Evolutionary conservation across 1,140 invertebrate species (phyloP), one percentile per base, ranked within the genome.

Genomic region (Drosophila nigromelanica): DNA sequence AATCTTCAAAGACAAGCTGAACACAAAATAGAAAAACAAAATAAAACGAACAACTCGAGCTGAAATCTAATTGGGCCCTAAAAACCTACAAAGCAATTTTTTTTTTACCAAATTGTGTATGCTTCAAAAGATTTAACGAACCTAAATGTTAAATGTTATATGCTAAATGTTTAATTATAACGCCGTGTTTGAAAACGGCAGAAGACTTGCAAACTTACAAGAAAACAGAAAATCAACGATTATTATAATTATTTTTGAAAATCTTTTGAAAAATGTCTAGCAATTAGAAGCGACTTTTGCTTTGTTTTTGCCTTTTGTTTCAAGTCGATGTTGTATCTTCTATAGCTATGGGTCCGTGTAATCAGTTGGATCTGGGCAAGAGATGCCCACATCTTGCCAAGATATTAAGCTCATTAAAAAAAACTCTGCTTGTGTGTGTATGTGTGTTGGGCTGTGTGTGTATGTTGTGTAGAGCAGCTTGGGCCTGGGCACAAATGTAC

Each of bases 341-440:
- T 40, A 50, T 40, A 67, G 60, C 60, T 55, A 47, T 61, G 50
- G 55, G 58, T 78, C 50, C 15, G 50, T 83, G 79, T 89, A 89
- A 89, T 89, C 83, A 83, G 83, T 83, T 71, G 67, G 56, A 89
- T 89, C 83, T 89, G 61, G 74, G 66, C 74, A 15, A 85, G 66
- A 74, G 70, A 73, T 73, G 70, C 76, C 80, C 85, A 89, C 85
- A 89, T 77, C 73, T 73, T 63, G 47, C 64, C 68, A 72, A 89
- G 80, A 87, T 83, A 89, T 89, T 83, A 89, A 89, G 83, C 85
- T 89, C 83, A 89, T 89, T 89, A 89, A 83, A 33, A 24, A 24
- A 89, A 89, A 76, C 47, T 67, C 24, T 69, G 72, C 56, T 33
- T 64, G 66, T 80, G 61, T 76, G 18, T 63, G 62, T 47, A 7